Percentiles rank a stretch among this genome's conserved stretches.
phyloP scores from a whole-genome alignment of 2,888 invertebrate species.

The Agrochola circellaris region DNA sequence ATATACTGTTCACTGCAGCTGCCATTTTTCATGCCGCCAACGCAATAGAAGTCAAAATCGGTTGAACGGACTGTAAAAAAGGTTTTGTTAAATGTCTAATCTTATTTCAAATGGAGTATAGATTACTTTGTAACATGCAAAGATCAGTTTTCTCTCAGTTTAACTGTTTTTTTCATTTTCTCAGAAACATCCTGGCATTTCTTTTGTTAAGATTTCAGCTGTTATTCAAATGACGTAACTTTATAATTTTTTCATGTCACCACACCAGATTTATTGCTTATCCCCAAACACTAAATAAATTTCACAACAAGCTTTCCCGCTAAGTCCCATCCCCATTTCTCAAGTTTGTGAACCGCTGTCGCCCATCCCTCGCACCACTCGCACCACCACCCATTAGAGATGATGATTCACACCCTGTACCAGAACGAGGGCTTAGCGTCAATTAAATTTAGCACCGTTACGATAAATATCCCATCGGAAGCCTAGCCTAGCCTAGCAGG shows the following conservation, averaged over 20 bases:
- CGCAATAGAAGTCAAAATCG: too few species aligned
- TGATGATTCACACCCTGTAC: conserved; percentile 50
- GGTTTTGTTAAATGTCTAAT: too few species aligned
- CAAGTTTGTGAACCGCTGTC: neutral
- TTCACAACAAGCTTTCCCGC: neutral
- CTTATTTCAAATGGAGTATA: neutral
- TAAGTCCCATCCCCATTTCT: neutral
- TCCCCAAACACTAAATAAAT: neutral
- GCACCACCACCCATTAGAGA: conserved; percentile 7
- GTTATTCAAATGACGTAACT: neutral
- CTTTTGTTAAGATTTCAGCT: neutral
- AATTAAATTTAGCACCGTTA: conserved; percentile 73
- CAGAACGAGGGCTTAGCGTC: conserved; percentile 64
- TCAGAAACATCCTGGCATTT: neutral
- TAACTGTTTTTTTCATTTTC: neutral
- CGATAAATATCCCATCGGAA: conserved; percentile 65
- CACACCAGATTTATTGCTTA: neutral
- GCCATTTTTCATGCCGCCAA: too few species aligned
- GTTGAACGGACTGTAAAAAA: too few species aligned
- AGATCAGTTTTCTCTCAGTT: neutral
- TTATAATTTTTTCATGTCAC: neutral
- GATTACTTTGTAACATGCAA: neutral
- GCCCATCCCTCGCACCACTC: conserved; percentile 6
- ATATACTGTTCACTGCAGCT: too few species aligned
- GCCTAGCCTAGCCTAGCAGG: conserved; percentile 6